Evolutionary conservation across 2,797 vertebrate genomes (phyloP).

Genomic region (Sciurus vulgaris): DNA sequence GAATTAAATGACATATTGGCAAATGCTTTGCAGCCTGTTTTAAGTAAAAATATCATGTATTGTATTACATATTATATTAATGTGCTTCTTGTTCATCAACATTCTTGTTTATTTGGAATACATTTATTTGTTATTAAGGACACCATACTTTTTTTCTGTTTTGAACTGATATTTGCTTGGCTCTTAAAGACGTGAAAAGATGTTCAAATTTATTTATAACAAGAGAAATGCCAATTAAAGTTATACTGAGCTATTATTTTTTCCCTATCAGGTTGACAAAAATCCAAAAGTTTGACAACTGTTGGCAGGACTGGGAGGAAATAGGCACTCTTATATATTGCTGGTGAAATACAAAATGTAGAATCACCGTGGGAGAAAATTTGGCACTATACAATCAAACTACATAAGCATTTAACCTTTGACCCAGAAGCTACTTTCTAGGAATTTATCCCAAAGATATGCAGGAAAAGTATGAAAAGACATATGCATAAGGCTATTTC

Average conservation of each 20-base stretch:
- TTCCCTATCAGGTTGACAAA: conserved; percentile 68
- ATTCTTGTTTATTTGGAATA: conserved; percentile 61
- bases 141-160: conserved; percentile 47
- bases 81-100: conserved; percentile 55
- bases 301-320: conserved; percentile 67
- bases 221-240: conserved; percentile 77
- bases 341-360: conserved; percentile 66
- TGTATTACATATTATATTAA: conserved; percentile 42
- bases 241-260: conserved; percentile 72
- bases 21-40: conserved; percentile 62
- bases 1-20: conserved; percentile 17
- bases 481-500: conserved; percentile 58
- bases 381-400: conserved; percentile 62
- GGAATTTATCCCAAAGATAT: conserved; percentile 63
- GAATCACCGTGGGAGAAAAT: conserved; percentile 48
- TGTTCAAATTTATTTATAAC: conserved; percentile 70
- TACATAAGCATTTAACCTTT: conserved; percentile 69
- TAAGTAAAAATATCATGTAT: conserved; percentile 50
- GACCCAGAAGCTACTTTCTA: conserved; percentile 70
- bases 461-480: conserved; percentile 70
- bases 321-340: conserved; percentile 28
- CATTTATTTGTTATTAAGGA: conserved; percentile 61
- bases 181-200: conserved; percentile 67
- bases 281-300: conserved; percentile 68
- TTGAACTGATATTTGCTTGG: conserved; percentile 64